Conservation (phyloP, 2,797 vertebrate species). For the Artibeus lituratus region DNA sequence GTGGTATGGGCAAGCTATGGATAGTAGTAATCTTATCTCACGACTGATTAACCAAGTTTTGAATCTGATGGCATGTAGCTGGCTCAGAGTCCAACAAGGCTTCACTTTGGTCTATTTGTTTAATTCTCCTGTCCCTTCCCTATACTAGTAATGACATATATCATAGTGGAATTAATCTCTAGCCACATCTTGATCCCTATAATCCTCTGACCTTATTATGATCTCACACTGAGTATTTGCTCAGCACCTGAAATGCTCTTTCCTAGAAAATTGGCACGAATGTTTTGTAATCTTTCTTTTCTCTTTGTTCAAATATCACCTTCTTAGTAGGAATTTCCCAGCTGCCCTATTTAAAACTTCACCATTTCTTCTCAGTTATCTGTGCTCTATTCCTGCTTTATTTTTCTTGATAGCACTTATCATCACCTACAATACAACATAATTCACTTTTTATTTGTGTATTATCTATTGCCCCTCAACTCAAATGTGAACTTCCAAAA, state of each 20-base stretch:
- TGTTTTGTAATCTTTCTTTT: background rate
- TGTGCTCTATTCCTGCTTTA: background rate
- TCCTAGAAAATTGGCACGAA: background rate
- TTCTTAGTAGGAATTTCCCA: background rate
- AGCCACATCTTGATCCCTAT: background rate
- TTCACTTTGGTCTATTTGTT: background rate
- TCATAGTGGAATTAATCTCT: background rate
- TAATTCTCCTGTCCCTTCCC: background rate
- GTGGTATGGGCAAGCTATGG: background rate
- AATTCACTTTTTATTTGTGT: background rate
- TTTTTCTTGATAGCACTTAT: background rate
- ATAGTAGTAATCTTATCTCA: background rate
- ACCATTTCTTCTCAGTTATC: background rate
- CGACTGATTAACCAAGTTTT: background rate
- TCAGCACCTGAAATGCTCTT: background rate
- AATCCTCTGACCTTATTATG: background rate
- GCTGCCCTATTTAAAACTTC: background rate
- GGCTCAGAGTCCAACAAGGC: background rate
- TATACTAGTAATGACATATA: background rate
- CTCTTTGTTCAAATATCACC: background rate
- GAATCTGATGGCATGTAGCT: background rate
- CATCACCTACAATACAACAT: background rate
- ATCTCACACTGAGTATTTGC: background rate
- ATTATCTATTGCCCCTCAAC: background rate
- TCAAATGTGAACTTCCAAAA: background rate